Evolutionary conservation across 1,140 invertebrate genomes (phyloP).

Genomic region (Patella vulgata): DNA sequence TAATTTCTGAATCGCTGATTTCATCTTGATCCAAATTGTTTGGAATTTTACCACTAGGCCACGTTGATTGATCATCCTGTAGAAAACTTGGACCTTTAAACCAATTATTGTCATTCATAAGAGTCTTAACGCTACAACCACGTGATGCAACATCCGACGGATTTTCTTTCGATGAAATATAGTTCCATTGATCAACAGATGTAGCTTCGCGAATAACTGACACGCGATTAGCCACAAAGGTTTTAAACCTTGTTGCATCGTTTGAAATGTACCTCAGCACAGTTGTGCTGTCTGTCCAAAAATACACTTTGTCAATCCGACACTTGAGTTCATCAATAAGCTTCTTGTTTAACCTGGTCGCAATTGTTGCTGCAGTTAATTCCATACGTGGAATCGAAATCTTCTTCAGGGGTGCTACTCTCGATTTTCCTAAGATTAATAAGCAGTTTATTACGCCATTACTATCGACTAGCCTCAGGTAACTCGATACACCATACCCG

Average conservation of each 20-base stretch:
- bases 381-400: conserved; percentile 64
- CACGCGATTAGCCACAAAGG: conserved; percentile 18
- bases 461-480: conserved; percentile 28
- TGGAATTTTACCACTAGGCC: conserved; percentile 8
- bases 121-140: conserved; percentile 15
- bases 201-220: conserved; percentile 23
- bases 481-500: conserved; percentile 28
- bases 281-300: conserved; percentile 30
- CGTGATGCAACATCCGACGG: too few species aligned
- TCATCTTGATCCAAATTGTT: not conserved
- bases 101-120: conserved; percentile 25
- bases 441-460: conserved; percentile 1
- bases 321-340: conserved; percentile 20
- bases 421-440: conserved; percentile 13
- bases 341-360: conserved; percentile 26
- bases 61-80: conserved; percentile 10
- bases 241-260: conserved; percentile 15
- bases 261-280: conserved; percentile 24
- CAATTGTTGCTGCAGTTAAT: conserved; percentile 62
- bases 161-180: conserved; percentile 17
- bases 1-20: conserved; percentile 1
- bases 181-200: conserved; percentile 22
- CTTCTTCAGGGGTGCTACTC: conserved; percentile 11
- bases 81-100: conserved; percentile 35
- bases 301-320: conserved; percentile 1